Evolutionary conservation across 2,888 invertebrate genomes (phyloP), one percentile per base, ranked within the genome.

Genomic region (Macrosoma leucophasiata): DNA sequence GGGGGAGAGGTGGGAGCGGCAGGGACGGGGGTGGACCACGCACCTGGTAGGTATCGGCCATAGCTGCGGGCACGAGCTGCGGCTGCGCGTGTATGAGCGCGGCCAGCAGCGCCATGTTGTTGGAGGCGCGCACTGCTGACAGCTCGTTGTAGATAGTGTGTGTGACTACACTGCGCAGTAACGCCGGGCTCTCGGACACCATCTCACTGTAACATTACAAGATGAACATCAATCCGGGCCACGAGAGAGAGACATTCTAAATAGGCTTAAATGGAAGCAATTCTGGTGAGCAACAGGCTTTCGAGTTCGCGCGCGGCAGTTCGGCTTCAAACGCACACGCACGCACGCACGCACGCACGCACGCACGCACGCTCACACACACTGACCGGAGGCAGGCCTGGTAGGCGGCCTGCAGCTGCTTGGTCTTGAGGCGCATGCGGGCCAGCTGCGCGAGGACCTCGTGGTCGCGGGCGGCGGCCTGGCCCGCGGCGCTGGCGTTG

Each of bases 121-220:
- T 97, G 0, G 96, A 94, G 77, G 97, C 96, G 38, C 97, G 89
- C 14, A 92, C 91, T 59, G 93, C 92, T 0, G 97, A 96, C 47
- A 98, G 79, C 82, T 98, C 98, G 75, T 98, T 98, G 85, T 95
- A 96, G 36, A 98, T 92, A 0, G 96, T 95, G 62, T 95, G 93
- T 51, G 95, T 96, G 50, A 98, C 82, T 41, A 96, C 89, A 17
- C 94, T 91, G 38, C 91, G 89, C 32, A 97, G 77, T 60, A 97
- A 94, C 13, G 94, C 93, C 1, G 93, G 90, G 59, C 94, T 93
- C 30, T 94, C 89, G 8, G 89, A 88, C 22, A 98, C 91, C 85
- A 98, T 89, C 73, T 98, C 97, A 58, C 96, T 94, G 57, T n/a
- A 2, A 17, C 8, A 8, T 27, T 3, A 17, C 7, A 27, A 7